Evolutionary conservation across 1,140 invertebrate genomes (phyloP).

Genomic region (Oryctes rhinoceros): DNA sequence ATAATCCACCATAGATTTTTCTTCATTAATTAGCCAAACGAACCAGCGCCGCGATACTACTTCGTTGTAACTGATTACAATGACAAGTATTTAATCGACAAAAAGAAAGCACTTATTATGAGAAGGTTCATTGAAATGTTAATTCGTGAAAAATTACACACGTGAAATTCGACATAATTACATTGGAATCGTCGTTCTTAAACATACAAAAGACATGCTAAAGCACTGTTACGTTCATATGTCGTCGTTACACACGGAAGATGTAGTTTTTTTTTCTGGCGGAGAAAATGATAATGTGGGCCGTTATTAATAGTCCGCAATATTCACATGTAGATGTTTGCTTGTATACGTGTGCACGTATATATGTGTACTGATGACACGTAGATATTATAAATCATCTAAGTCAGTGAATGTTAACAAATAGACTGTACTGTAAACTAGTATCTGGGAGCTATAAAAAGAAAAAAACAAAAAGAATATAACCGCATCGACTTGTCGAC

Average conservation of each 20-base stretch:
- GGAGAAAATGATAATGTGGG: neutral
- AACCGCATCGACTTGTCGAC: neutral
- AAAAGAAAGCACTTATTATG: neutral
- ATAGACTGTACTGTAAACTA: slow-evolving; percentile 23
- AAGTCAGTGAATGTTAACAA: slow-evolving; percentile 13
- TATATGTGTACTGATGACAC: slow-evolving; percentile 20
- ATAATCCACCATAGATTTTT: no score
- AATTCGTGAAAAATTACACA: slow-evolving; percentile 20
- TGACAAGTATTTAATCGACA: neutral
- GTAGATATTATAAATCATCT: slow-evolving; percentile 31
- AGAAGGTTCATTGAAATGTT: neutral
- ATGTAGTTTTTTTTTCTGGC: slow-evolving; percentile 16
- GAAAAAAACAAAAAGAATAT: slow-evolving; percentile 18
- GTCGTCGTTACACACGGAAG: neutral
- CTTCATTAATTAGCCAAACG: no score
- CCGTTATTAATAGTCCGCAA: slow-evolving; percentile 21
- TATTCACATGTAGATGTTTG: slow-evolving; percentile 2
- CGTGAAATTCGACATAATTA: slow-evolving; percentile 8
- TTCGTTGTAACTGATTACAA: neutral
- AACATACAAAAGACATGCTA: slow-evolving; percentile 7
- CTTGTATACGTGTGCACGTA: neutral
- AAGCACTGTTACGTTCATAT: neutral
- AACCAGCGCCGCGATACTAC: no score
- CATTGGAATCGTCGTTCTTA: slow-evolving; percentile 8
- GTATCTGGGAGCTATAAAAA: neutral